Conservation (phyloP, 1,140 invertebrate species). For the Holcopasites calliopsidis region DNA sequence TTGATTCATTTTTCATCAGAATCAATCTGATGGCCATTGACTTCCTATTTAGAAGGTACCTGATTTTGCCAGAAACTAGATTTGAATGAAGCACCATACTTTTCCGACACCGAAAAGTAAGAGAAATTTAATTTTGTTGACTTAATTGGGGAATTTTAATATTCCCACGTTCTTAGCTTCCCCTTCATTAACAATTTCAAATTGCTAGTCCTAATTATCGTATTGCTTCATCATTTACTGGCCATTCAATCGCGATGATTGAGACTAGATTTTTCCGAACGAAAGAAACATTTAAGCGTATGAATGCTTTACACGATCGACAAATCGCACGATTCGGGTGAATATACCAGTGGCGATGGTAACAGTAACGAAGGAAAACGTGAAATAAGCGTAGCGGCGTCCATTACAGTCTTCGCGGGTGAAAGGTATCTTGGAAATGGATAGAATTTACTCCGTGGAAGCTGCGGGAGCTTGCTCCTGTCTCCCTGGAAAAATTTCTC, state of each 20-base stretch:
- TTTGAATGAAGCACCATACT: too few species aligned
- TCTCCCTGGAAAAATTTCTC: constrained; percentile 28
- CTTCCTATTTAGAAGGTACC: too few species aligned
- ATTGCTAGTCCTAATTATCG: not conserved
- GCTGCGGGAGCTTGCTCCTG: not conserved
- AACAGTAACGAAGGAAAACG: constrained; percentile 4
- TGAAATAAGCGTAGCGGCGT: constrained; percentile 6
- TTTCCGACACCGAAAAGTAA: too few species aligned
- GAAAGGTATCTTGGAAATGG: constrained; percentile 24
- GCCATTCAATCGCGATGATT: not conserved
- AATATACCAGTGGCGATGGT: not conserved
- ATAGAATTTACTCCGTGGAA: constrained; percentile 21
- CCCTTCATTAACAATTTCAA: not conserved
- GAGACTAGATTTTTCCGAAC: not conserved
- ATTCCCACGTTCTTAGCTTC: not conserved
- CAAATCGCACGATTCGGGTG: not conserved
- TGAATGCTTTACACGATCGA: not conserved
- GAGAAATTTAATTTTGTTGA: not conserved
- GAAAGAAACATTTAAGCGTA: not conserved
- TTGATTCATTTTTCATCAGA: too few species aligned
- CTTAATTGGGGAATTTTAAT: not conserved
- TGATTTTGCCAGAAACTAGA: too few species aligned
- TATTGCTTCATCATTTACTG: not conserved
- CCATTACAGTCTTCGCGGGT: not conserved
- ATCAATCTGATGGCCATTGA: too few species aligned